Evolutionary conservation across 2,113 vertebrate species (phyloP), one percentile per base, ranked within the genome.

Genomic region (Rallus limicola): DNA sequence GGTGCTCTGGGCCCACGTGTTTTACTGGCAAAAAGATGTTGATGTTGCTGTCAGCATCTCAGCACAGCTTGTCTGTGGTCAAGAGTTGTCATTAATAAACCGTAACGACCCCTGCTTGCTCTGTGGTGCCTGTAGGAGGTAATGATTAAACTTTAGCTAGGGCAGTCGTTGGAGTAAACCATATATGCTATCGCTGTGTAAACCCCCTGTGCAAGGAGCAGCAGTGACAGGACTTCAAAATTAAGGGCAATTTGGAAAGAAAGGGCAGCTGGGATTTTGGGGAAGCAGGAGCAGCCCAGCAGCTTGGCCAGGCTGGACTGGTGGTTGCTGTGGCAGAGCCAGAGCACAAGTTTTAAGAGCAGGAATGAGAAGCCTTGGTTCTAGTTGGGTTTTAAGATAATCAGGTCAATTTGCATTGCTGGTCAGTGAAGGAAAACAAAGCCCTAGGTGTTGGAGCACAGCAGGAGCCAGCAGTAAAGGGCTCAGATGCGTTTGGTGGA

Each of bases 1-100:
- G 4, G 3, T 10, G 34, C 52, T n/a, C 60, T 26, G 42, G 3
- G 10, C 50, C 31, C 15, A 1, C 0, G 0, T 11, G 33, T 60
- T 31, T 34, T 60, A 12, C 6, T 36, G 3, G 3, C 0, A 15
- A 0, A 6, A 50, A 17, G 29, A 3, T 19, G 33, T 29, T 4
- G 2, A 16, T 33, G 33, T 1, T 6, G 44, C 76, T 80, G 50
- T 11, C 72, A n/a, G 63, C 83, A 14, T 21, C 79, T 46, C 88
- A 17, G 70, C 75, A 11, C 53, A 10, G 58, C 33, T 55, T 10
- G 9, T 1, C 42, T 6, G 50, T 2, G 1, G 36, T 33, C 50
- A 18, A 11, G 69, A 24, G 44, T 1, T 13, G 55, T 4, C 3
- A 14, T 19, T 46, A 76, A 53, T 17, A 6, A 44, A 34, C 8